Conservation (phyloP, 2,113 vertebrate species). For the Semnopithecus entellus region DNA sequence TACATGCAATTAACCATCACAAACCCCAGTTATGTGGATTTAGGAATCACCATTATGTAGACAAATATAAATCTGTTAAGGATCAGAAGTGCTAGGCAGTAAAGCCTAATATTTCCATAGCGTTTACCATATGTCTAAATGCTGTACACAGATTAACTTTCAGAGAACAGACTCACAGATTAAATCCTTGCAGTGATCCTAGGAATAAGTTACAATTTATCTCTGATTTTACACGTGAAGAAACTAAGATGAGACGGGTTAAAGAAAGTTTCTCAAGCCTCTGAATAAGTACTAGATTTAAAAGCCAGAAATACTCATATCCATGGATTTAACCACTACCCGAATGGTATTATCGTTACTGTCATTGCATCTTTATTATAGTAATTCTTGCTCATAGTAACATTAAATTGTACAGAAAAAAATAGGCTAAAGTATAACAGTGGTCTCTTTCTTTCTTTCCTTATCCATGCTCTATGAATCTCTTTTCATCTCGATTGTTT, state of each 20-base stretch:
- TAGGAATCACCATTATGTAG: not conserved
- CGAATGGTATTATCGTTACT: not conserved
- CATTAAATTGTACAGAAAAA: not conserved
- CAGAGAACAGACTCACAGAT: not conserved
- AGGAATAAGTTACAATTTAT: not conserved
- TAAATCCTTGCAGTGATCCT: not conserved
- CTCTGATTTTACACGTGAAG: not conserved
- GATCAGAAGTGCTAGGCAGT: not conserved
- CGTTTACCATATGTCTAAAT: not conserved
- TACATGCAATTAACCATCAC: not conserved
- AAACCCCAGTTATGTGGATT: not conserved
- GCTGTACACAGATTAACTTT: not conserved
- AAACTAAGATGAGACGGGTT: not conserved
- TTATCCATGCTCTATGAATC: not conserved
- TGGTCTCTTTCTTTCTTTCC: not conserved
- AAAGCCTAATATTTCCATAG: not conserved
- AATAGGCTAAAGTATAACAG: not conserved
- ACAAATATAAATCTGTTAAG: not conserved
- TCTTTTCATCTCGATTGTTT: not conserved
- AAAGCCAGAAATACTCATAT: not conserved
- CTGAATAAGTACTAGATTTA: not conserved
- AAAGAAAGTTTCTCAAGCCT: not conserved
- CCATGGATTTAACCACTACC: not conserved
- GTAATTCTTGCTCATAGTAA: not conserved
- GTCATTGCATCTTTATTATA: not conserved